phyloP scores from a whole-genome alignment of 2,888 invertebrate species.

The Monochamus alternatus region DNA sequence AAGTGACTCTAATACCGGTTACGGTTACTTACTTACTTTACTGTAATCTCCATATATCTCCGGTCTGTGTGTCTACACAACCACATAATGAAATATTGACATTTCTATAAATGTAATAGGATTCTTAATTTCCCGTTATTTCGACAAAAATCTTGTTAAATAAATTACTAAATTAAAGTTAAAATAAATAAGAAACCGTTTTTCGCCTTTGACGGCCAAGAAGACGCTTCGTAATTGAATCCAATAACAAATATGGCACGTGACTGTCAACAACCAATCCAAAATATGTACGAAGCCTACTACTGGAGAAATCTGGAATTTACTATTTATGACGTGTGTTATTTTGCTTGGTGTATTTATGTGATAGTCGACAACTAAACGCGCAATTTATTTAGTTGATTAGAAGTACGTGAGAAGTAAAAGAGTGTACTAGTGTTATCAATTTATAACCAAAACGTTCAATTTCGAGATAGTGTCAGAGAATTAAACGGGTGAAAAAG shows the following conservation, averaged over 20 bases:
- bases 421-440: not conserved
- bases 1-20: too few relatives aligned
- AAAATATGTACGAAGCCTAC: slow-evolving; percentile 30
- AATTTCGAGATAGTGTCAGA: slow-evolving; percentile 5
- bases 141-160: too few relatives aligned
- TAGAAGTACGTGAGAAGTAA: slow-evolving; percentile 19
- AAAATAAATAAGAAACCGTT: too few relatives aligned
- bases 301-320: slow-evolving; percentile 43
- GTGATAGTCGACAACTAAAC: not conserved
- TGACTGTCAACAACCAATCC: slow-evolving; percentile 37
- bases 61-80: too few relatives aligned
- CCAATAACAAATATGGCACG: not conserved
- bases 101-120: too few relatives aligned
- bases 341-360: slow-evolving; percentile 44
- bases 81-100: too few relatives aligned
- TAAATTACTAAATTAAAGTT: too few relatives aligned
- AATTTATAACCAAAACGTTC: not conserved
- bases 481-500: slow-evolving; percentile 39
- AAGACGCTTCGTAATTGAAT: not conserved
- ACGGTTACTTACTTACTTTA: too few relatives aligned
- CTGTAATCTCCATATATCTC: too few relatives aligned
- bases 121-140: too few relatives aligned
- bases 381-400: not conserved
- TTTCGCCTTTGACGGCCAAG: not conserved
- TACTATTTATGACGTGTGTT: slow-evolving; percentile 42